Conservation (phyloP, 2,797 vertebrate genomes). For the Phoxinus dragarum region DNA sequence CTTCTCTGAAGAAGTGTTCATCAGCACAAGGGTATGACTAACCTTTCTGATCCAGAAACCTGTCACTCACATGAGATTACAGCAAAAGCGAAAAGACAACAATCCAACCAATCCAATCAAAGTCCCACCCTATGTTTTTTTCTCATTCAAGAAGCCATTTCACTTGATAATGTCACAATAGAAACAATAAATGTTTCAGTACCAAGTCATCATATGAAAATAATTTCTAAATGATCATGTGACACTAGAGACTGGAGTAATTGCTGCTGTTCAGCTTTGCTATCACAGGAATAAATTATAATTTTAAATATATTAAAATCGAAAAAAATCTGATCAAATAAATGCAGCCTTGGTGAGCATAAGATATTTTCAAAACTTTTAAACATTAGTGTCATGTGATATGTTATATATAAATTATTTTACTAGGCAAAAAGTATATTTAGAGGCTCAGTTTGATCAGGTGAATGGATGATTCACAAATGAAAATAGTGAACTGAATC, state of each 20-base stretch:
- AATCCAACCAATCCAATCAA: too few relatives aligned
- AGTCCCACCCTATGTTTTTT: too few relatives aligned
- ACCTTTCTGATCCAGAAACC: neutral
- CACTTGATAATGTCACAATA: too few relatives aligned
- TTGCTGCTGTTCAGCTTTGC: too few relatives aligned
- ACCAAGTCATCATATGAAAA: too few relatives aligned
- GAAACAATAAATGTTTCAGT: too few relatives aligned
- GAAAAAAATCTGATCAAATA: neutral
- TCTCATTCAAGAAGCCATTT: too few relatives aligned
- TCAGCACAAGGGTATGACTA: neutral
- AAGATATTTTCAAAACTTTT: neutral
- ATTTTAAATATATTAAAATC: too few relatives aligned
- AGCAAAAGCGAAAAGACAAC: too few relatives aligned
- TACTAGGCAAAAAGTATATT: neutral
- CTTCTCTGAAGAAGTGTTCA: neutral
- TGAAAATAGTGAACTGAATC: neutral
- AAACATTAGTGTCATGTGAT: neutral
- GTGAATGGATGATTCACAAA: neutral
- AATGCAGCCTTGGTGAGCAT: neutral
- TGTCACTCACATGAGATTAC: neutral
- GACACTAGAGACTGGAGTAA: too few relatives aligned
- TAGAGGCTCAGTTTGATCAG: neutral
- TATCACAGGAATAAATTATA: too few relatives aligned
- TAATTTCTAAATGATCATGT: too few relatives aligned
- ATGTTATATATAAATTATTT: neutral